Evolutionary conservation across 2,113 vertebrate genomes (phyloP), one percentile per base, ranked within the genome.

Genomic region (Salvator merianae): DNA sequence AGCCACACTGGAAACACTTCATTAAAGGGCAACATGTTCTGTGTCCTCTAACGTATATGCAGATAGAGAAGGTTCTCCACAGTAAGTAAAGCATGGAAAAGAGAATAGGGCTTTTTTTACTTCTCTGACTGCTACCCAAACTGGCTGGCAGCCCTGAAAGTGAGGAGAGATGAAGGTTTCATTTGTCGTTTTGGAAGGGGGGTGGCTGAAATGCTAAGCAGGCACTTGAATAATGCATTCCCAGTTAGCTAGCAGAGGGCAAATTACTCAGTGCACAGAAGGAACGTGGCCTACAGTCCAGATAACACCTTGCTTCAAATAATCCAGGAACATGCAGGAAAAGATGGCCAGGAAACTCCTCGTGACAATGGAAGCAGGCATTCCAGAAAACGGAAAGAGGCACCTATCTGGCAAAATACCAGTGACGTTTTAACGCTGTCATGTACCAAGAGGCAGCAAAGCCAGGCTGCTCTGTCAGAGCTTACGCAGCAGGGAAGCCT

Each of bases 211-310:
- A 38, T 4, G 3, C 20, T 38, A 12, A n/a, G 13, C 24, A 34
- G 66, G 18, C 32, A 24, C 59, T 32, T 87, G 34, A 83, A 82
- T 86, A 86, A 87, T 83, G 43, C 20, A 83, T 78, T 32, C 4
- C 55, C 32, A 72, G 53, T 73, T 26, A 32, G 32, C 32, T 28
- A 24, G 32, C 36, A 65, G 32, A 78, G 32, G 40, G 18, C 10
- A 12, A 82, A 7, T 5, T 47, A 77, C 26, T 14, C 26, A 26
- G 53, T 74, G 73, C 38, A 26, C 38, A 62, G 36, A 47, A 32
- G 32, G 32, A 28, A 40, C 20, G 8, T 38, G 38, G 13, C 30
- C 5, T 50, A 14, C 22, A 26, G 32, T 4, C 20, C 20, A 50
- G n/a, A 62, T 30, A 68, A 34, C 18, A 38, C 20, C 74, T 34